A percentile compares a stretch with the other conserved stretches of the same genome.
Evolutionary conservation across 1,140 invertebrate genomes (phyloP).

Genomic region (Thaumatotibia leucotreta): DNA sequence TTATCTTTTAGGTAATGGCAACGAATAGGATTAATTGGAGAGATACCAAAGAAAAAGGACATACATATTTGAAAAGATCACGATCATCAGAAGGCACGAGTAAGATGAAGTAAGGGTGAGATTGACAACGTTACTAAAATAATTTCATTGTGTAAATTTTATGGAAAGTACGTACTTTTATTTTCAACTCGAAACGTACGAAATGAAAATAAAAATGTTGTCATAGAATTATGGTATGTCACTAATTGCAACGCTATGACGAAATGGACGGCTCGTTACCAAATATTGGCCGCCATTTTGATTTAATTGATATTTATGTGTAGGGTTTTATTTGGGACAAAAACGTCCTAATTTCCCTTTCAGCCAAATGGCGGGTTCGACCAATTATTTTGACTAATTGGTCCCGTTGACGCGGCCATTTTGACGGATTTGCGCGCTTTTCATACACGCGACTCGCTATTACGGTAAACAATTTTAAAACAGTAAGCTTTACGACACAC

Average conservation of each 20-base stretch:
- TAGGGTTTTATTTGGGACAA: background rate
- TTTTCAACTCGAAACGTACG: too few relatives aligned
- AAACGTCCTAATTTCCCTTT: constrained; percentile 7
- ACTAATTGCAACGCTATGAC: background rate
- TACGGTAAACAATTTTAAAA: background rate
- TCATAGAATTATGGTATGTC: background rate
- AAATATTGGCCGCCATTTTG: background rate
- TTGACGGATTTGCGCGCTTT: constrained; percentile 6
- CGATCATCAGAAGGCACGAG: too few relatives aligned
- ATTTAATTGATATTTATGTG: constrained; percentile 3
- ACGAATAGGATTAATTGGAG: too few relatives aligned
- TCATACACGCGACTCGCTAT: constrained; percentile 5
- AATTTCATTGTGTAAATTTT: too few relatives aligned
- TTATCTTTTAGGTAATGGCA: too few relatives aligned
- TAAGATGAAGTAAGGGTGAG: too few relatives aligned
- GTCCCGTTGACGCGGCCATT: constrained; percentile 8
- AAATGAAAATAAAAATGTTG: background rate
- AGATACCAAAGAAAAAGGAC: too few relatives aligned
- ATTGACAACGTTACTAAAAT: too few relatives aligned
- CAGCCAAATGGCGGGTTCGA: constrained; percentile 1
- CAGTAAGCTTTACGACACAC: too few relatives aligned
- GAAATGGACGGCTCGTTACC: background rate
- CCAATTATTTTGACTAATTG: constrained; percentile 11
- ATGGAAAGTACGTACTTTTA: too few relatives aligned
- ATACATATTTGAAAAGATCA: too few relatives aligned